Conservation (phyloP, 2,113 vertebrate genomes). For the Channa maculata region DNA sequence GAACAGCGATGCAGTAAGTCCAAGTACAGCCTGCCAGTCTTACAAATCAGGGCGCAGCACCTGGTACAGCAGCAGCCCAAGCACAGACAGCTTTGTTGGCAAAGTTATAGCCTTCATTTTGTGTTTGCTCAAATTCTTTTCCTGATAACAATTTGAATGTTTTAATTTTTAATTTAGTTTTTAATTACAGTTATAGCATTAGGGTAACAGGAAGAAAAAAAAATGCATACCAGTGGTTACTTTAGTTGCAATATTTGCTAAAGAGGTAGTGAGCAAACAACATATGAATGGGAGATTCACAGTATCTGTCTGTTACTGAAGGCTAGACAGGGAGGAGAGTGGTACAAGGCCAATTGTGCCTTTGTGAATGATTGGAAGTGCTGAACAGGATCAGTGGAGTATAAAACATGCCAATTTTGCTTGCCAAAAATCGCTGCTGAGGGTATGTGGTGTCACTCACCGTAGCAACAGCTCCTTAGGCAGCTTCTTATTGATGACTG, state of each 20-base stretch:
- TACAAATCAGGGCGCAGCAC: slow-evolving; percentile 59
- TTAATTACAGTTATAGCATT: slow-evolving; percentile 58
- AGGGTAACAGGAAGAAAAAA: slow-evolving; percentile 23
- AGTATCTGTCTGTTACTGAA: neutral
- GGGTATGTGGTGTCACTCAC: slow-evolving; percentile 76
- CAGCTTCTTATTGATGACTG: slow-evolving; percentile 97
- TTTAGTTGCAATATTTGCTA: slow-evolving; percentile 35
- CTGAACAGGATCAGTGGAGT: neutral
- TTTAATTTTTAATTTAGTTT: too few species aligned
- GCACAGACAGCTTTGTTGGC: slow-evolving; percentile 31
- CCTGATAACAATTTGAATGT: slow-evolving; percentile 65
- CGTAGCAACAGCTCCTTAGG: slow-evolving; percentile 96
- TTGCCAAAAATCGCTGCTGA: neutral
- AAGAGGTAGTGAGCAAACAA: slow-evolving; percentile 23
- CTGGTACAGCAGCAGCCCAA: slow-evolving; percentile 47
- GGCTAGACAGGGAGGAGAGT: neutral
- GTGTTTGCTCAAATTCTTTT: slow-evolving; percentile 59
- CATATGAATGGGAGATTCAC: neutral
- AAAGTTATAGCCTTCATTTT: slow-evolving; percentile 75
- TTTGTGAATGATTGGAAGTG: slow-evolving; percentile 20
- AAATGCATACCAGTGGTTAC: slow-evolving; percentile 34
- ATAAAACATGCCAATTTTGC: slow-evolving; percentile 12
- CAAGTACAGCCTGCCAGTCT: slow-evolving; percentile 40
- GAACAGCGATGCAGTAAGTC: slow-evolving; percentile 22
- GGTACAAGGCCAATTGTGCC: neutral